Percentiles rank a stretch among this genome's conserved stretches.
Conservation (phyloP, 2,113 vertebrate species). For the Pristiophorus japonicus region DNA sequence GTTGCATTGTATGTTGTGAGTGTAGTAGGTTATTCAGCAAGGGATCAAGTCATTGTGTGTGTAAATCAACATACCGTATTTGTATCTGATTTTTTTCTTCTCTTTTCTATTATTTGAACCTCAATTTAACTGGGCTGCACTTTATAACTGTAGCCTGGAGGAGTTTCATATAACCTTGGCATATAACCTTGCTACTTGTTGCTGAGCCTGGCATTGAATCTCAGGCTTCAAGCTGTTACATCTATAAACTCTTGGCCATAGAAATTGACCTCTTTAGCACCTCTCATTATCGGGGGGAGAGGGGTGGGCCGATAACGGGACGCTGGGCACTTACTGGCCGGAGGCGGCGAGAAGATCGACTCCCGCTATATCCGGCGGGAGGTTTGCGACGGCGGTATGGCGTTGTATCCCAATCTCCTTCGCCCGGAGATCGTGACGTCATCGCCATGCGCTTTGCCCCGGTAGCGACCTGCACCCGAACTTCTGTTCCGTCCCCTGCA, state of each 20-base stretch:
- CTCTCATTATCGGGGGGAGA: no score
- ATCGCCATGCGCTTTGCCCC: no score
- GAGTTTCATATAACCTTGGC: background rate
- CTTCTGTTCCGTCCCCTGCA: no score
- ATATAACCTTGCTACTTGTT: background rate
- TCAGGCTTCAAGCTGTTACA: background rate
- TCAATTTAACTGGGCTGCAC: background rate
- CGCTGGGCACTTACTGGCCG: no score
- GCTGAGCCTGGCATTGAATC: background rate
- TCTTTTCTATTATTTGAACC: slow-evolving; percentile 1
- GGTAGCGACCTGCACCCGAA: no score
- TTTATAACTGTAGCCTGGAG: background rate
- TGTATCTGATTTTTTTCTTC: background rate
- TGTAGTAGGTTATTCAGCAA: background rate
- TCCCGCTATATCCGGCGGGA: no score
- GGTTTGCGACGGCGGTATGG: no score
- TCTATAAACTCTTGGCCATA: background rate
- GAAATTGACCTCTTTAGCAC: no score
- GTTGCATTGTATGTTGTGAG: background rate
- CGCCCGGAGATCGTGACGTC: no score
- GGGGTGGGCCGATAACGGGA: no score
- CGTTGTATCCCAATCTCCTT: no score
- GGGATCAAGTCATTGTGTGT: slow-evolving; percentile 20
- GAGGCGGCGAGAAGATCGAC: no score
- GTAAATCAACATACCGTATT: background rate